Conservation (phyloP, 2,888 invertebrate species). For the Caradrina clavipalpis region DNA sequence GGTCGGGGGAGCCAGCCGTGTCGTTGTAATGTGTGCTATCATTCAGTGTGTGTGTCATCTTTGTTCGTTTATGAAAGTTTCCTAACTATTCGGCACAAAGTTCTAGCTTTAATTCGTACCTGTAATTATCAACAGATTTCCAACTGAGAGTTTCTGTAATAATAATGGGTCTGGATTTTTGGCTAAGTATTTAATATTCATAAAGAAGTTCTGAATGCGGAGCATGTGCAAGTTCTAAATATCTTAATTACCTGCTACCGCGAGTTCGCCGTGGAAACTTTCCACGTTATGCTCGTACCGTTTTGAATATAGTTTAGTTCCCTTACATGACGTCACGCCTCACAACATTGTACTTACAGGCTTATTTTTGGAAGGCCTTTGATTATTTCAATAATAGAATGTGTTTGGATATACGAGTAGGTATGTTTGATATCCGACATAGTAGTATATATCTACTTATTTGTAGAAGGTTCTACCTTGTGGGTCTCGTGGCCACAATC, state of each 20-base stretch:
- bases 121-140: constrained; percentile 24
- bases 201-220: constrained; percentile 59
- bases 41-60: constrained; percentile 15
- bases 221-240: constrained; percentile 68
- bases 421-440: not conserved
- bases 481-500: too few species aligned
- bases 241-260: constrained; percentile 67
- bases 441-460: too few species aligned
- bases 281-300: constrained; percentile 49
- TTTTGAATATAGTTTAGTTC: constrained; percentile 62
- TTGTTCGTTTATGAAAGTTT: constrained; percentile 4
- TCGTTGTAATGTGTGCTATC: constrained; percentile 35
- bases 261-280: constrained; percentile 58
- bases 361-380: constrained; percentile 23
- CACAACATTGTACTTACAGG: constrained; percentile 35
- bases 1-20: constrained; percentile 40
- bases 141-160: constrained; percentile 12
- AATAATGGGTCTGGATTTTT: constrained; percentile 39
- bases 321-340: constrained; percentile 50
- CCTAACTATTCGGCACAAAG: not conserved
- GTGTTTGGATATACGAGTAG: constrained; percentile 1
- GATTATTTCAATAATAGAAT: constrained; percentile 16
- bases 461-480: too few species aligned
- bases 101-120: constrained; percentile 1
- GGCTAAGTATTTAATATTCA: constrained; percentile 61